phyloP scores from a whole-genome alignment of 2,113 vertebrate genomes.

The Aix galericulata region DNA sequence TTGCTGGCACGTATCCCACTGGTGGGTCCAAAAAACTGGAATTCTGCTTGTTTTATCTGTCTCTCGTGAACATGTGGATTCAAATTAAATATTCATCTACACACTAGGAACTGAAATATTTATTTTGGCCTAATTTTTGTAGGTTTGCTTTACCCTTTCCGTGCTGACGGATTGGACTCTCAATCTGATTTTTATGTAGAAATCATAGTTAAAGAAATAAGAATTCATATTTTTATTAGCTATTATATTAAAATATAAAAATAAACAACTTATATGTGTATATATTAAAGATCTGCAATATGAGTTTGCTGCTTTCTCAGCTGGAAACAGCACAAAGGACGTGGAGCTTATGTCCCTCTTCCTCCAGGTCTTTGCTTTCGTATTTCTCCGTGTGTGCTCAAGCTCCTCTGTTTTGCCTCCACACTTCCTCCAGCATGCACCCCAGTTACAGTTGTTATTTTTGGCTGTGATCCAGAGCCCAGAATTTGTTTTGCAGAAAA shows the following conservation, averaged over 20 bases:
- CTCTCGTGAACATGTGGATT: neutral
- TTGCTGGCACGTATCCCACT: neutral
- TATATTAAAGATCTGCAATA: neutral
- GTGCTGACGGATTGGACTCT: neutral
- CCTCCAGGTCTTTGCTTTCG: neutral
- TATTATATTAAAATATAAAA: neutral
- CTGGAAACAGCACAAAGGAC: neutral
- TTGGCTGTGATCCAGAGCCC: neutral
- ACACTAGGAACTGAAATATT: neutral
- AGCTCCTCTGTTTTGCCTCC: neutral
- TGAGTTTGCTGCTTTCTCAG: neutral
- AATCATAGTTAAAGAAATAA: neutral
- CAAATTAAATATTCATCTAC: neutral
- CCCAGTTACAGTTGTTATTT: neutral
- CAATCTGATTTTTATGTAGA: neutral
- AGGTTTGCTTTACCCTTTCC: neutral
- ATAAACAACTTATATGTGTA: neutral
- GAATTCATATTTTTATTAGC: neutral
- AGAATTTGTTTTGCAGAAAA: slow-evolving; percentile 4
- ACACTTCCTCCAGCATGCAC: neutral
- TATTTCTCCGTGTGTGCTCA: neutral
- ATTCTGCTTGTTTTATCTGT: neutral
- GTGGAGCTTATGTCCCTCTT: accelerated
- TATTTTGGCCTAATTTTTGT: neutral
- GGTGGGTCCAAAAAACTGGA: neutral